Conservation (phyloP, 2,797 vertebrate genomes). For the Tokudaia tokunoshimensis region DNA sequence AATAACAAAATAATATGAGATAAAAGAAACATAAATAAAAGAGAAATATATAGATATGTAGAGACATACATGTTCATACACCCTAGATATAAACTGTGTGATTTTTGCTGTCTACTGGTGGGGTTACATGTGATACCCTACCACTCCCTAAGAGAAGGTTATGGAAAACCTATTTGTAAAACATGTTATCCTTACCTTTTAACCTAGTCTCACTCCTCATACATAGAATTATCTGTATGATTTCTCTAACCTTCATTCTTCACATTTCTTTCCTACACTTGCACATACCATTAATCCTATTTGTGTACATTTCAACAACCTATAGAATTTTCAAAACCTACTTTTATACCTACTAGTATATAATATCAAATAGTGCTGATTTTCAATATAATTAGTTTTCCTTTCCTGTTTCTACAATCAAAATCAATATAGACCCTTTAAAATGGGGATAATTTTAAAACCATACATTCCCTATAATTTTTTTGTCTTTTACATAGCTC, state of each 20-base stretch:
- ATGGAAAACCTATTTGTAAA: not conserved
- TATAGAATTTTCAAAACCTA: not conserved
- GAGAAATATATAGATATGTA: not conserved
- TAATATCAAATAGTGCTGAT: not conserved
- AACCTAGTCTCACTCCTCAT: not conserved
- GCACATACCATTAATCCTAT: not conserved
- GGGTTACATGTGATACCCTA: not conserved
- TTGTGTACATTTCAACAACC: not conserved
- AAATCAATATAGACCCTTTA: not conserved
- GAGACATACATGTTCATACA: accelerated
- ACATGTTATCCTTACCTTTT: not conserved
- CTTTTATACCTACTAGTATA: not conserved
- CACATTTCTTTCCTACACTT: not conserved
- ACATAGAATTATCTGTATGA: not conserved
- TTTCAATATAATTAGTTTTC: not conserved
- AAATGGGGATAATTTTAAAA: not conserved
- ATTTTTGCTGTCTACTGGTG: not conserved
- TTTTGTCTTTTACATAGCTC: not conserved
- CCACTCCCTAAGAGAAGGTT: not conserved
- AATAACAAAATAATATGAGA: not conserved
- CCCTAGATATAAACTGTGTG: not conserved
- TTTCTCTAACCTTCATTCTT: not conserved
- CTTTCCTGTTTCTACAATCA: not conserved
- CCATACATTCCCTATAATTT: not conserved
- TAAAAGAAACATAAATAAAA: not conserved